These are phyloP conservation scores for Eupithecia vulgata DNA, from an alignment of 2,888 invertebrate species.

Conservation along the genomic window DNA sequence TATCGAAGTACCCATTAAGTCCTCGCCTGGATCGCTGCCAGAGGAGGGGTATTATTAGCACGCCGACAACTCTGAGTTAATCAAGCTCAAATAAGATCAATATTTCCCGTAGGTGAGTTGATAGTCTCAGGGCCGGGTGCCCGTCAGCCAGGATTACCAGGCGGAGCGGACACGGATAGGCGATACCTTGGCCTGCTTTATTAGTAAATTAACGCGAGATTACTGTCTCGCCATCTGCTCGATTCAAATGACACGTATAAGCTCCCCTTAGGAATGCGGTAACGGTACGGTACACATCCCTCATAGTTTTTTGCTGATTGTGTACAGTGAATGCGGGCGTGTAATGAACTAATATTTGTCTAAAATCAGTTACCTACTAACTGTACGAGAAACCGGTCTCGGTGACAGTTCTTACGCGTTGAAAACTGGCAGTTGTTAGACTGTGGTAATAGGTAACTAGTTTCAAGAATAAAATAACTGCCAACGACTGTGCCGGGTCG, in stretches of 20 bases:
- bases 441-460: conserved; percentile 20
- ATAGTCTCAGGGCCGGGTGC: conserved; percentile 68
- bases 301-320: neutral
- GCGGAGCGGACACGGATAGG: conserved; percentile 53
- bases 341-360: conserved; percentile 24
- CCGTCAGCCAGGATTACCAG: conserved; percentile 63
- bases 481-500: conserved; percentile 1
- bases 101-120: conserved; percentile 76
- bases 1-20: conserved; percentile 81
- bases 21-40: conserved; percentile 80
- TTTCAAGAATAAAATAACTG: conserved; percentile 24
- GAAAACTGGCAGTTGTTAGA: conserved; percentile 15
- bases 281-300: neutral
- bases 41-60: conserved; percentile 80
- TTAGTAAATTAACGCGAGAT: conserved; percentile 47
- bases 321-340: conserved; percentile 7
- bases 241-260: conserved; percentile 5
- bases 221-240: conserved; percentile 12
- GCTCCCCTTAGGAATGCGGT: neutral
- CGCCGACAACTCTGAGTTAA: conserved; percentile 80
- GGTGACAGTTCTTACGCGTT: conserved; percentile 15
- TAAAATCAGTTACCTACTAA: conserved; percentile 32
- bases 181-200: conserved; percentile 48
- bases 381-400: conserved; percentile 31
- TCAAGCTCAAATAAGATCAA: conserved; percentile 84